Conservation (phyloP, 53 echinoderm and acorn worm species). For the Patiria pectinifera region DNA sequence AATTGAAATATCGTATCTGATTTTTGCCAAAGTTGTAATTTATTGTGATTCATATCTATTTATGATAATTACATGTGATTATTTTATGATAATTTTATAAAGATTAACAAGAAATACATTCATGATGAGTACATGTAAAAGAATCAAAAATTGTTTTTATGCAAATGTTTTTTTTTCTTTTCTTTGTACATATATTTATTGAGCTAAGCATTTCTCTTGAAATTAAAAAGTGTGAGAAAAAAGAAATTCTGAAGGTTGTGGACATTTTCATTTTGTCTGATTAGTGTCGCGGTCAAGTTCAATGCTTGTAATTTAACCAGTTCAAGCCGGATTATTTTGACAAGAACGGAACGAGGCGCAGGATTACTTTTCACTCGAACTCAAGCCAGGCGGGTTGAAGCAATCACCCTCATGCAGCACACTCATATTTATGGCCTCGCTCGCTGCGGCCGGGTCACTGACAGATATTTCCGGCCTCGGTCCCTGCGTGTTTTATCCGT, state of each 20-base stretch:
- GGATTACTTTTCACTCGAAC: too few relatives aligned
- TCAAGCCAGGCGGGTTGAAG: too few relatives aligned
- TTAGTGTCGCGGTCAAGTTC: too few relatives aligned
- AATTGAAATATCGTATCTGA: slow-evolving; percentile 4
- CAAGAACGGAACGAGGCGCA: too few relatives aligned
- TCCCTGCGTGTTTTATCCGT: too few relatives aligned
- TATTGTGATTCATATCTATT: neutral
- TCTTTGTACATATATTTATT: slow-evolving; percentile 60
- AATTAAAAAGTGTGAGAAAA: slow-evolving; percentile 48
- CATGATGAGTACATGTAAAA: neutral
- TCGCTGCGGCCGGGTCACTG: too few relatives aligned
- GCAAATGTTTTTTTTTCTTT: slow-evolving; percentile 38
- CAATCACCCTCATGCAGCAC: too few relatives aligned
- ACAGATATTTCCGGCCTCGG: too few relatives aligned
- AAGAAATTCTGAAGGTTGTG: neutral
- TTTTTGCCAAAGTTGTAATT: slow-evolving; percentile 41
- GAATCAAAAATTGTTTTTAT: slow-evolving; percentile 30
- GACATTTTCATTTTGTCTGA: neutral
- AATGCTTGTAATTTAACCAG: too few relatives aligned
- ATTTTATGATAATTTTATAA: slow-evolving; percentile 6
- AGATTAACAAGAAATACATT: neutral
- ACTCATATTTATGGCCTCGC: too few relatives aligned
- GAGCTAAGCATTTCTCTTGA: slow-evolving; percentile 48
- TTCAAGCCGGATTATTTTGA: too few relatives aligned
- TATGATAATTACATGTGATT: neutral